Evolutionary conservation across 2,888 invertebrate species (phyloP), one percentile per base, ranked within the genome.

Genomic region (Acanthosepion esculentum): DNA sequence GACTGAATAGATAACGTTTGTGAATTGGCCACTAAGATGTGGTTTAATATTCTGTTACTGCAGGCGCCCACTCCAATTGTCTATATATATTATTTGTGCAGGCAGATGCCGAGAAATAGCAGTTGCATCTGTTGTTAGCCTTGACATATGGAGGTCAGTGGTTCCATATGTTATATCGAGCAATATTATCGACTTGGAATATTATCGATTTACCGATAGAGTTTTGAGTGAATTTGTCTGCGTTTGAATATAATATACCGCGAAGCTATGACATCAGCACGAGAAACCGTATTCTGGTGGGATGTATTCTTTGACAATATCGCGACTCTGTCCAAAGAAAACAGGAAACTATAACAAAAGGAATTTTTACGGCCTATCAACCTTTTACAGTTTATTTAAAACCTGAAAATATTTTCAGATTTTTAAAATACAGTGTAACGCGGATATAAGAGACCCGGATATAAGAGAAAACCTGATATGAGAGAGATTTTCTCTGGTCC

Each of bases 91-190:
- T 29, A 29, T n/a, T n/a, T 78, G 78, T n/a, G 4, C n/a, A 78
- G 12, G n/a, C n/a, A 78, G 12, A 78, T 78, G 78, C 33, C 3
- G n/a, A 12, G 12, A 15, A 33, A n/a, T 33, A 18, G 15, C 33
- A n/a, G n/a, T n/a, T 78, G 33, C n/a, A 78, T n/a, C 33, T 15
- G 8, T 78, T 78, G n/a, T 78, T 78, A 78, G n/a, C 15, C 33
- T 78, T 78, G 78, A 78, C 78, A 78, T 15, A 78, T n/a, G 78
- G n/a, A 78, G 78, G 78, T 78, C 78, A 78, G 78, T n/a, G n/a
- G n/a, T 78, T 78, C 78, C 15, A 78, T 78, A 33, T 78, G 20
- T 78, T n/a, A 78, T 33, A 33, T 78, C 12, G 78, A 78, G 78
- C 78, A 78, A n/a, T 33, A 78, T 15, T 78, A 78, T 78, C 78